Base-by-base conservation (phyloP, 2,888 invertebrate genomes). In the Eilema sororculum region DNA sequence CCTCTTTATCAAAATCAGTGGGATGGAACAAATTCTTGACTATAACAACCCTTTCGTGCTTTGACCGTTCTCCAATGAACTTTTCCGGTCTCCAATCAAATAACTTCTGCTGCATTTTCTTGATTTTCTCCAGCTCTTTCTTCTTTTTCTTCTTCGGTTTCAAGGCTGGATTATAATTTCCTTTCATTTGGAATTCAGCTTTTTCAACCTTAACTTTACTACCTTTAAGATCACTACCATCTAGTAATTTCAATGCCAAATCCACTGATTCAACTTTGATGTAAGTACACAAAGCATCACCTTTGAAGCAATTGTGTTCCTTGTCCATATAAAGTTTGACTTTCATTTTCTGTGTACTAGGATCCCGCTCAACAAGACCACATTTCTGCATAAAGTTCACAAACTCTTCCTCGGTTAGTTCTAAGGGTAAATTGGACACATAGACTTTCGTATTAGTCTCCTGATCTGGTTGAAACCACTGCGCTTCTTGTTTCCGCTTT, bases 1-100 rank as follows among this genome's bases (percentile, higher is more conserved):
- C 98, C 83, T 99, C 98, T 72, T 97, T 96, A 93, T 99, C 98
- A 93, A 99, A 99, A 82, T 98, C 97, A 74, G 97, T 96, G 0
- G 98, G 97, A 73, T 97, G 97, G 91, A 99, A 99, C 68, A 99
- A 96, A 91, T 99, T 99, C 89, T 98, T 99, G 13, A 99, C 96
- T 65, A 99, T 97, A 0, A 99, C 99, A 65, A 98, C 96, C 87
- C 97, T 97, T 90, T 99, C 99, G 89, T 98, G 97, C 88, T 98
- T 98, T 0, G 97, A 96, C 66, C 99, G 96, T 85, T 98, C 98
- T 1, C 98, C 98, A 46, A 97, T 95, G 88, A 98, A 96, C 89
- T 98, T 98, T 83, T 99, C 99, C 0, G 99, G 99, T 73, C 98
- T 96, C 99, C 99, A 99, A 90, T 99, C 99, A 89, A 99, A 98